Evolutionary conservation across 2,113 vertebrate genomes (phyloP), one percentile per base, ranked within the genome.

Genomic region (Lepidothrix coronata): DNA sequence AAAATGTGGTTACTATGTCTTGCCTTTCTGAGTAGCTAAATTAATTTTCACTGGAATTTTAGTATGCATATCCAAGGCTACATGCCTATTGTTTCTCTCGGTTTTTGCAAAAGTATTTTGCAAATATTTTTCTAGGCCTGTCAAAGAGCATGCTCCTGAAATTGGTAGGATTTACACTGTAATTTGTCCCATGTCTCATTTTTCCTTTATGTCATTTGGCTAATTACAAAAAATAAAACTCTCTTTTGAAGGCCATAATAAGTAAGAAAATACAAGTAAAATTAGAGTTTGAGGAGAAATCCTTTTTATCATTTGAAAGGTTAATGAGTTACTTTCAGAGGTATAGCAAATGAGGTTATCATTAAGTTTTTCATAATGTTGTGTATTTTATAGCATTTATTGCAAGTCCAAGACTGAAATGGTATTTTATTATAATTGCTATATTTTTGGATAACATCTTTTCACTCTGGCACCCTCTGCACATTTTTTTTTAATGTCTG

Each of bases 1-100:
- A 7, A 93, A 88, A 77, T 54, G 59, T 25, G 48, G 23, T 67
- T 77, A 83, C n/a, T 44, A 12, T 68, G 80, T 75, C 57, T 72
- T 59, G 33, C 43, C 95, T 81, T 85, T 71, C 61, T 92, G 76
- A 19, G 44, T 48, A 88, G 84, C 37, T 63, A 65, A 94, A 94
- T 91, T 44, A 84, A 95, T 95, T 92, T 84, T 44, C 66, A 44
- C 41, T 61, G 87, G 73, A 63, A 94, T 85, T 94, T 81, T 27
- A 78, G 28, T 49, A 54, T 48, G 61, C 25, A 33, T 83, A 82
- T 44, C 44, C 77, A 79, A 87, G 39, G 35, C 70, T 79, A 57
- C 58, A 84, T 49, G 94, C 77, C 33, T 72, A 2, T 65, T 75
- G 24, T 49, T 27, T n/a, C 33, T 84, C 48, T 28, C 27, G 37